phyloP scores from a whole-genome alignment of 2,888 invertebrate genomes.

The Cryptus viduatorius region DNA sequence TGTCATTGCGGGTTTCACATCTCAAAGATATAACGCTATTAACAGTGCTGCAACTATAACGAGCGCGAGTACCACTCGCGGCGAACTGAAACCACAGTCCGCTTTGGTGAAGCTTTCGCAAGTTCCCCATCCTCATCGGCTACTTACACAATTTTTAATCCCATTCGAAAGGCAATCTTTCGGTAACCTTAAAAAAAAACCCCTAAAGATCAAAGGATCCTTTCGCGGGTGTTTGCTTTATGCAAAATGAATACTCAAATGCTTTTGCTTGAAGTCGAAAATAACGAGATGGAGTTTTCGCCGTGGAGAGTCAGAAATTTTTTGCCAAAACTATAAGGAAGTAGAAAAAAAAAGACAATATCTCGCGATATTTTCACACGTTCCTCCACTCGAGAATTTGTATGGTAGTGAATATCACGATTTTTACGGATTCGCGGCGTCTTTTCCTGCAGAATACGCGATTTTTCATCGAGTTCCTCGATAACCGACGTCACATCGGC shows the following conservation, averaged over 20 bases:
- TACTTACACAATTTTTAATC: slow-evolving; percentile 52
- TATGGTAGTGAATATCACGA: slow-evolving; percentile 22
- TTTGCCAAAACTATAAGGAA: neutral
- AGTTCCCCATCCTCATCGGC: slow-evolving; percentile 6
- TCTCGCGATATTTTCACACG: neutral
- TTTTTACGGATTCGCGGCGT: neutral
- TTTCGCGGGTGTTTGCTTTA: slow-evolving; percentile 6
- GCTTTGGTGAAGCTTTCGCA: slow-evolving; percentile 11
- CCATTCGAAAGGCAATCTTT: slow-evolving; percentile 36
- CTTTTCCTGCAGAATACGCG: slow-evolving; percentile 3
- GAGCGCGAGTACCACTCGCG: slow-evolving; percentile 15
- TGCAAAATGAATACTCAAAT: neutral
- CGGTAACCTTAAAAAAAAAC: neutral
- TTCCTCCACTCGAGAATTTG: slow-evolving; percentile 2
- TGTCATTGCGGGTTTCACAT: neutral
- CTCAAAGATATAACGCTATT: neutral
- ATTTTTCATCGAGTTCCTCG: slow-evolving; percentile 31
- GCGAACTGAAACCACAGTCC: slow-evolving; percentile 36
- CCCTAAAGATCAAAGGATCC: slow-evolving; percentile 20
- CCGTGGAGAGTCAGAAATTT: neutral
- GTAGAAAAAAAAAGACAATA: neutral
- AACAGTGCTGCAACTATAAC: slow-evolving; percentile 2
- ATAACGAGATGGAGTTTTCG: neutral
- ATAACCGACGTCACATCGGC: slow-evolving; percentile 3
- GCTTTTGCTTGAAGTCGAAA: neutral